These are phyloP conservation scores for Pomacea canaliculata DNA, from an alignment of 2,888 invertebrate species.

Conservation along the genomic window DNA sequence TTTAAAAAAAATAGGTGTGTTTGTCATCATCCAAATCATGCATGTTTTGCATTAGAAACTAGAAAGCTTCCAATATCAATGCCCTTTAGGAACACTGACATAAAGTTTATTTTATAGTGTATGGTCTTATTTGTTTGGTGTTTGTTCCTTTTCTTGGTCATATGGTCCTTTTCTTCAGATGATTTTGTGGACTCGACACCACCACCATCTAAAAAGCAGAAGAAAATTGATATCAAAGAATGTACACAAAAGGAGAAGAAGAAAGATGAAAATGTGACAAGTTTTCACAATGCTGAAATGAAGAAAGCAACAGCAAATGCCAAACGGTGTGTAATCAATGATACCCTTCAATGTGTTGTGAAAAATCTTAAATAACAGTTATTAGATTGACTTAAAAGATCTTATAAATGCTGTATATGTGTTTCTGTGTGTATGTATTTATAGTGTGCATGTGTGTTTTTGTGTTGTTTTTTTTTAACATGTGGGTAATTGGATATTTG, in stretches of 20 bases:
- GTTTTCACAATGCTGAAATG: constrained; percentile 7
- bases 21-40: too few relatives aligned
- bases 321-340: background rate
- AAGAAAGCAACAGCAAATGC: background rate
- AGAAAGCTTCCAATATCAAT: too few relatives aligned
- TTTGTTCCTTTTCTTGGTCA: background rate
- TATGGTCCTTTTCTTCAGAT: constrained; percentile 38
- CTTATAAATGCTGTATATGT: too few relatives aligned
- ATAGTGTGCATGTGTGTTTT: background rate
- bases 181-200: constrained; percentile 51
- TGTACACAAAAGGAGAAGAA: constrained; percentile 2
- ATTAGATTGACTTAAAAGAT: too few relatives aligned
- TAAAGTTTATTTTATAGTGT: too few relatives aligned
- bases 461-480: background rate
- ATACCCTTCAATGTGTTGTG: too few relatives aligned
- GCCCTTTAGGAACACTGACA: too few relatives aligned
- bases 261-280: constrained; percentile 2
- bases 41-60: too few relatives aligned
- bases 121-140: too few relatives aligned
- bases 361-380: too few relatives aligned
- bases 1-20: too few relatives aligned
- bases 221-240: constrained; percentile 28
- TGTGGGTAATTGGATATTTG: background rate
- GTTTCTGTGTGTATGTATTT: too few relatives aligned
- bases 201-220: constrained; percentile 37